Conservation (phyloP, 1,140 invertebrate genomes). For the Drosophila pseudoananassae region DNA sequence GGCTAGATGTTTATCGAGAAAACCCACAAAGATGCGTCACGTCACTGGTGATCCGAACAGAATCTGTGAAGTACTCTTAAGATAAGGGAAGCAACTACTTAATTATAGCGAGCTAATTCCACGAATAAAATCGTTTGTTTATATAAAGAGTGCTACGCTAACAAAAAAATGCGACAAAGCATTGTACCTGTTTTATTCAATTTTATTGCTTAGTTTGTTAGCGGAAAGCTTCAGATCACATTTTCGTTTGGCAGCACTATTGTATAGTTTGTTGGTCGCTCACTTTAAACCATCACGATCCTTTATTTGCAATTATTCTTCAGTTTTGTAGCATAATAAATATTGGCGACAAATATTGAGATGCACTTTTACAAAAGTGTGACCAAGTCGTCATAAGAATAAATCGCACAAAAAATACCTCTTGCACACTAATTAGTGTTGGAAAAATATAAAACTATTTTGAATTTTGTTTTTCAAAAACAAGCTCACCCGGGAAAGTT, state of each 20-base stretch:
- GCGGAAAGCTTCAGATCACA: slow-evolving; percentile 1
- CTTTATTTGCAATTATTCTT: background rate
- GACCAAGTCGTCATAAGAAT: background rate
- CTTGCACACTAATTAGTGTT: background rate
- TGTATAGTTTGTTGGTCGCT: background rate
- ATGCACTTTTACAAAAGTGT: slow-evolving; percentile 5
- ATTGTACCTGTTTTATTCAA: background rate
- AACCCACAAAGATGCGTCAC: background rate
- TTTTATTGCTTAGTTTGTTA: background rate
- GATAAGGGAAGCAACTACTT: too few species aligned
- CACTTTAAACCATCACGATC: slow-evolving; percentile 1
- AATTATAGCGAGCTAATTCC: too few species aligned
- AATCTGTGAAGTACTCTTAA: too few species aligned
- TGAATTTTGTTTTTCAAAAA: background rate
- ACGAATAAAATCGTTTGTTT: background rate
- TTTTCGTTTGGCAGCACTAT: background rate
- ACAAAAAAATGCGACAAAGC: background rate
- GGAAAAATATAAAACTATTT: background rate
- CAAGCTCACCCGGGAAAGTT: too few species aligned
- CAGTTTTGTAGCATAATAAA: slow-evolving; percentile 7
- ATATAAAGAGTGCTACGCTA: background rate
- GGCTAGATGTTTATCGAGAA: slow-evolving; percentile 16
- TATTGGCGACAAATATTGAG: slow-evolving; percentile 2
- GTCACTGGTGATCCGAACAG: too few species aligned
- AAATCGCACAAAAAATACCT: background rate